Conservation (phyloP, 1,140 invertebrate species). For the Telenomus remus region DNA sequence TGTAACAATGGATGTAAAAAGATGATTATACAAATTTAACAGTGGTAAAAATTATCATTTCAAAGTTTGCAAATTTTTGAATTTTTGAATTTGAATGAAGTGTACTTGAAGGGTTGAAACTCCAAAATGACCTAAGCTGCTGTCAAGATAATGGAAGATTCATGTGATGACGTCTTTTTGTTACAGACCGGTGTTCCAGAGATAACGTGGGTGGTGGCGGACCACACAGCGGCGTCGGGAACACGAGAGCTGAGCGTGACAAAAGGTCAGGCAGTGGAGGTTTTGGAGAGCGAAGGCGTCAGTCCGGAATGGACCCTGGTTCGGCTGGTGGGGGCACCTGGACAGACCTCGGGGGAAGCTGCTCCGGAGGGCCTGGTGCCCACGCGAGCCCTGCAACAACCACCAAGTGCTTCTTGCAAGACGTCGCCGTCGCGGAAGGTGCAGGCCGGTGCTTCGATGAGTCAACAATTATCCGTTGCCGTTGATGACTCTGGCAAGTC, state of each 20-base stretch:
- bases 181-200: slow-evolving; percentile 82
- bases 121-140: too few relatives aligned
- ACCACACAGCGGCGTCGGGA: slow-evolving; percentile 82
- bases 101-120: too few relatives aligned
- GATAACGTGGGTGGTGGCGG: slow-evolving; percentile 91
- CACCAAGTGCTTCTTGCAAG: slow-evolving; percentile 77
- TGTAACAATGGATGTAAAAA: too few relatives aligned
- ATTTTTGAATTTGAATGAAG: too few relatives aligned
- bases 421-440: slow-evolving; percentile 79
- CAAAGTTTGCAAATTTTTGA: too few relatives aligned
- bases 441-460: slow-evolving; percentile 43
- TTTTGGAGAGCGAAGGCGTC: slow-evolving; percentile 81
- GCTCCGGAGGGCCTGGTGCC: slow-evolving; percentile 90
- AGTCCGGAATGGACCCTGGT: slow-evolving; percentile 75
- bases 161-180: slow-evolving; percentile 47
- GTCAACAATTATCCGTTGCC: slow-evolving; percentile 63
- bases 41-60: too few relatives aligned
- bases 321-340: slow-evolving; percentile 72
- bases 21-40: too few relatives aligned
- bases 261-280: slow-evolving; percentile 94
- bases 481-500: slow-evolving; percentile 72
- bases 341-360: slow-evolving; percentile 72
- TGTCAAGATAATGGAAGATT: neutral
- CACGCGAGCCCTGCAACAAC: slow-evolving; percentile 87
- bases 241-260: slow-evolving; percentile 85